Conservation (phyloP, 2,113 vertebrate genomes). For the Motacilla alba region DNA sequence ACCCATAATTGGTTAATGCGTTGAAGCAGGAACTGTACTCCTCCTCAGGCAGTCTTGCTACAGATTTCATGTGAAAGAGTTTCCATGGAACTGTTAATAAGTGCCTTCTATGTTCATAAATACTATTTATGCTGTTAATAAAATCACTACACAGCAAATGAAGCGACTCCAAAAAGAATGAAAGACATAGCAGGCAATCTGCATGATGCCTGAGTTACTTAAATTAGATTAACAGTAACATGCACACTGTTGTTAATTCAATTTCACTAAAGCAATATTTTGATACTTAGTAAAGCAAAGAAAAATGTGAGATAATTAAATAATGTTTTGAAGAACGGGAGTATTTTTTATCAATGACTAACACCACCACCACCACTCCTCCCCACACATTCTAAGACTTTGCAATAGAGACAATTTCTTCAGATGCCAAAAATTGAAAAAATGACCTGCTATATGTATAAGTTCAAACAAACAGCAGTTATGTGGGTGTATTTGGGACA, state of each 20-base stretch:
- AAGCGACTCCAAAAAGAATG: not conserved
- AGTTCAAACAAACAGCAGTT: not conserved
- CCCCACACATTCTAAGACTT: not conserved
- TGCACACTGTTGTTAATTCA: not conserved
- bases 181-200: not conserved
- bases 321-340: not conserved
- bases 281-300: not conserved
- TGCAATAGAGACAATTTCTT: not conserved
- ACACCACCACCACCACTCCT: not conserved
- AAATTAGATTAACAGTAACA: not conserved
- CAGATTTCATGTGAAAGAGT: not conserved
- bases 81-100: not conserved
- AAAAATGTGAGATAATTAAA: not conserved
- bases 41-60: not conserved
- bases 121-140: not conserved
- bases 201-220: not conserved
- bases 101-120: not conserved
- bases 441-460: not conserved
- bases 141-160: not conserved
- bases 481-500: not conserved
- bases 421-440: not conserved
- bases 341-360: not conserved
- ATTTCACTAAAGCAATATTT: not conserved
- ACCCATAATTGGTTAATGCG: not conserved
- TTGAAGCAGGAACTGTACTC: not conserved